phyloP scores from a whole-genome alignment of 2,888 invertebrate species.

The Chironomus tentans region DNA sequence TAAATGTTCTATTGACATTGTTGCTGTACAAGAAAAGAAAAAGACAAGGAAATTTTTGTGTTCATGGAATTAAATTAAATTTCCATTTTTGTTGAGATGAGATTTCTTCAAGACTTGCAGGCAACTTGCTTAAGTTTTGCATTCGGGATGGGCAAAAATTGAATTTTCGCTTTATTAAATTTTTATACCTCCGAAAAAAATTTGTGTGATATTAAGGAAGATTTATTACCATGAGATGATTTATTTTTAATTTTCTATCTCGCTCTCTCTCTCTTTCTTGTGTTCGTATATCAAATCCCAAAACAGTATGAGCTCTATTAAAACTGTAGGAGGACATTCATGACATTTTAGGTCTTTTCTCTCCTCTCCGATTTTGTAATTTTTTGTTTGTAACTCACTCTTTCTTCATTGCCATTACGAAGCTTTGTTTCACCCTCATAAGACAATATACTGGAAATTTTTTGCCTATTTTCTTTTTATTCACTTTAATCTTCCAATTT shows the following conservation, averaged over 20 bases:
- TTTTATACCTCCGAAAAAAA: neutral
- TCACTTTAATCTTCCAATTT: constrained; percentile 20
- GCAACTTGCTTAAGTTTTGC: no score
- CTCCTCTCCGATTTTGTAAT: no score
- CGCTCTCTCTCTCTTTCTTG: no score
- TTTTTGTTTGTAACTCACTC: neutral
- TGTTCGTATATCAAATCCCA: no score
- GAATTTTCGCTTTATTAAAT: no score
- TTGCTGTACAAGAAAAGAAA: neutral
- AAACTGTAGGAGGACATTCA: no score
- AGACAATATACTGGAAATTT: neutral
- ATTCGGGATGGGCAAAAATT: no score
- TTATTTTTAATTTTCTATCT: neutral
- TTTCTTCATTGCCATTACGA: neutral
- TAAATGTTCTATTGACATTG: neutral
- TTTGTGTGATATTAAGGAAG: neutral
- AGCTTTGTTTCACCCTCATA: neutral
- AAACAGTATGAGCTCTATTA: no score
- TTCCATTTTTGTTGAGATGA: neutral
- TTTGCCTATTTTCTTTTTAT: neutral
- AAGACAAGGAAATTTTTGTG: neutral
- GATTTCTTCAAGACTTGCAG: no score
- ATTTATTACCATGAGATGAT: neutral
- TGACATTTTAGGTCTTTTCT: no score
- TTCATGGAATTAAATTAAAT: neutral